These are phyloP conservation scores for Psittacus erithacus DNA, from an alignment of 2,113 vertebrate genomes.

Conservation along the genomic window DNA sequence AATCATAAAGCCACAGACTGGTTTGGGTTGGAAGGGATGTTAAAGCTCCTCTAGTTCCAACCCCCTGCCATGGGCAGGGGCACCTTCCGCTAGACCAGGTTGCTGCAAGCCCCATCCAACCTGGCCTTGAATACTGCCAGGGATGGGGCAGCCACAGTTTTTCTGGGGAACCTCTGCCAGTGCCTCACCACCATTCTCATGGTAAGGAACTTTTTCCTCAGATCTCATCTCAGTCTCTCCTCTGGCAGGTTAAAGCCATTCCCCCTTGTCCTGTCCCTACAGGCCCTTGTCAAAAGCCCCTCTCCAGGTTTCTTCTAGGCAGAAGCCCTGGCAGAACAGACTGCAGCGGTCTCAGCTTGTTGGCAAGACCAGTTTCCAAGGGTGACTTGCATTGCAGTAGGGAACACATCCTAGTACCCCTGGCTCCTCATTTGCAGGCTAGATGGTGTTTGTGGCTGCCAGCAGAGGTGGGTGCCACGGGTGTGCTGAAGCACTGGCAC, in stretches of 20 bases:
- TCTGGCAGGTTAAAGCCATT: not conserved
- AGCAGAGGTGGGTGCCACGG: not conserved
- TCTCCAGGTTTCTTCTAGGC: not conserved
- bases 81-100: no score
- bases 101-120: no score
- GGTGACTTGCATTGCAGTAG: not conserved
- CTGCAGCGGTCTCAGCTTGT: not conserved
- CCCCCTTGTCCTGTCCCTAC: not conserved
- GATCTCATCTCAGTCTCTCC: not conserved
- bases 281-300: not conserved
- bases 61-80: no score
- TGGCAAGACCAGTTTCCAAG: not conserved
- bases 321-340: not conserved
- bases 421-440: not conserved
- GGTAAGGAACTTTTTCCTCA: not conserved
- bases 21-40: not conserved
- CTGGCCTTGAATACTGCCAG: no score
- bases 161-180: no score
- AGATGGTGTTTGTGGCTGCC: not conserved
- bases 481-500: not conserved
- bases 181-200: not conserved
- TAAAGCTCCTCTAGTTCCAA: not conserved
- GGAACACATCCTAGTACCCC: accelerated
- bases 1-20: not conserved
- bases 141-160: no score